These are phyloP conservation scores for Pissodes strobi DNA, from an alignment of 1,140 invertebrate species.

Conservation along the genomic window DNA sequence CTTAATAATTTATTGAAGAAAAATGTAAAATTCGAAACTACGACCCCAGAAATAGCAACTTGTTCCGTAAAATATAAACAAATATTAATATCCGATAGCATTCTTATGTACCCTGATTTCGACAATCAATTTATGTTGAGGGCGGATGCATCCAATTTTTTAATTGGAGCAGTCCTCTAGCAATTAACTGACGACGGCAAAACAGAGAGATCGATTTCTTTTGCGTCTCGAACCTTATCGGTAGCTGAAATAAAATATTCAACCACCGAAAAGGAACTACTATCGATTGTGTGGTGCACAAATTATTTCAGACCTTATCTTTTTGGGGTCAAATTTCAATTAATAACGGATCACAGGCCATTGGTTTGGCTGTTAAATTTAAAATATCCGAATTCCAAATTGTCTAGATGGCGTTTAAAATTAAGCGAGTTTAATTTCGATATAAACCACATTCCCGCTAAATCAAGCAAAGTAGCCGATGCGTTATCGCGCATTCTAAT, in stretches of 20 bases:
- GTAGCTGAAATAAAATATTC: slow-evolving; percentile 7
- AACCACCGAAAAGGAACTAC: too few relatives aligned
- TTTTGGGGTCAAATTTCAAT: too few relatives aligned
- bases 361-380: not conserved
- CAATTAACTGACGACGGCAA: slow-evolving; percentile 4
- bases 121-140: slow-evolving; percentile 14
- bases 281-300: too few relatives aligned
- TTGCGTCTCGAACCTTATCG: slow-evolving; percentile 7
- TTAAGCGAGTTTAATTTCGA: too few relatives aligned
- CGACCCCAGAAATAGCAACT: not conserved
- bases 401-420: too few relatives aligned
- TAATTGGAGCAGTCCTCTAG: slow-evolving; percentile 9
- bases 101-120: slow-evolving; percentile 10
- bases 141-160: not conserved
- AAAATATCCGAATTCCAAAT: too few relatives aligned
- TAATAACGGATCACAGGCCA: too few relatives aligned
- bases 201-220: slow-evolving; percentile 15
- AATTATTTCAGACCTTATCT: too few relatives aligned
- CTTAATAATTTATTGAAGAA: too few relatives aligned
- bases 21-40: slow-evolving; percentile 3
- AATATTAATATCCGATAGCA: not conserved
- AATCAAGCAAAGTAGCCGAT: not conserved
- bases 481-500: slow-evolving; percentile 1
- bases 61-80: slow-evolving; percentile 1
- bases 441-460: not conserved